Percentiles rank a stretch among this genome's conserved stretches.
phyloP scores from a whole-genome alignment of 2,113 vertebrate genomes.

The Egretta garzetta region DNA sequence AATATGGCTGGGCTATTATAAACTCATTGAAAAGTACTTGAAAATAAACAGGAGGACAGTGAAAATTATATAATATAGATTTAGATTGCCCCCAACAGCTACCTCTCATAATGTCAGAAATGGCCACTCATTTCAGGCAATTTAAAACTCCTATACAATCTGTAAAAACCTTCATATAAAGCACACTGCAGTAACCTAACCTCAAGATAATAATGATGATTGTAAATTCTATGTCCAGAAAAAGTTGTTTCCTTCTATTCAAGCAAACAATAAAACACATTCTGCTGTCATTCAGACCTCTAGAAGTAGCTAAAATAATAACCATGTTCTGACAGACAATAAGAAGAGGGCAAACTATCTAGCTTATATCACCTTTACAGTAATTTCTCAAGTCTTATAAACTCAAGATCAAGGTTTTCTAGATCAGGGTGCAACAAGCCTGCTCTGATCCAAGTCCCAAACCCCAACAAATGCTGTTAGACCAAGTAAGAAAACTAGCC shows the following conservation, averaged over 20 bases:
- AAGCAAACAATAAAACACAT: constrained; percentile 38
- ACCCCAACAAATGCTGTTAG: not conserved
- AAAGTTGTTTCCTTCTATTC: constrained; percentile 42
- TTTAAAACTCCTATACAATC: constrained; percentile 20
- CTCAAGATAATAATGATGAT: constrained; percentile 12
- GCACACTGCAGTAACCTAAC: constrained; percentile 18
- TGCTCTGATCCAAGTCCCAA: not conserved
- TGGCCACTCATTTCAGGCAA: constrained; percentile 20
- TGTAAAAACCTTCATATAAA: constrained; percentile 25
- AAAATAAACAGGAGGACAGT: constrained; percentile 35
- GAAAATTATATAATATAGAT: constrained; percentile 24
- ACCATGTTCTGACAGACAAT: not conserved
- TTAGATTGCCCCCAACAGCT: constrained; percentile 4
- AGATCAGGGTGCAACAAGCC: not conserved
- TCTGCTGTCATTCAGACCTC: constrained; percentile 11
- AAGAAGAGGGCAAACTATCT: not conserved
- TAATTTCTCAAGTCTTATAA: not conserved
- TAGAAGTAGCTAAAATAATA: constrained; percentile 6
- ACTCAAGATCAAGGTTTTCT: not conserved
- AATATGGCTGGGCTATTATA: not conserved
- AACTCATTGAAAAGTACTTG: not conserved
- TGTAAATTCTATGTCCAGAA: constrained; percentile 33
- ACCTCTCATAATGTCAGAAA: constrained; percentile 24
- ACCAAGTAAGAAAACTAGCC: not conserved
- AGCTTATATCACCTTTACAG: not conserved